Base-by-base conservation (phyloP, 1,140 invertebrate species). In the Wasmannia auropunctata region DNA sequence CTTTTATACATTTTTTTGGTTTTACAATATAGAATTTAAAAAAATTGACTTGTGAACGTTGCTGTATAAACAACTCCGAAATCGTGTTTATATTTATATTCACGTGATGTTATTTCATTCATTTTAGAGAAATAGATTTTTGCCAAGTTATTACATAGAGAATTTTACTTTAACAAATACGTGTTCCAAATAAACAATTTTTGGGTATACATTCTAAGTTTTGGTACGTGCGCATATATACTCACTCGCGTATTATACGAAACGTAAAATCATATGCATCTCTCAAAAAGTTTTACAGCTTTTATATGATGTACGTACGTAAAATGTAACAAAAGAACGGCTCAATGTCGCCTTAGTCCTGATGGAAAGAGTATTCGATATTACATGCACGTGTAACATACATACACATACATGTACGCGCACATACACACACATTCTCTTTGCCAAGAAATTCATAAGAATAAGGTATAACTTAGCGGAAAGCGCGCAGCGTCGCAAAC, bases 391-490 rank as follows among this genome's bases (percentile, higher is more conserved):
- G 37, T 25, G 37, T 81, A 43, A 43, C 49, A 34, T 62, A 63
- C 31, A 34, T 19, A 10, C 14, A 16, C 11, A 60, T 6, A 60
- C 14, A 60, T 14, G 2, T 3, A 34, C 31, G 34, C 19, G 5
- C 7, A 34, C 19, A 22, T 2, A 22, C 10, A 22, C n/a, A 22
- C 62, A 62, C 60, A 28, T 83, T 83, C 54, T 83, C 67, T 83
- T 83, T 83, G 79, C 67, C 79, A 56, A 54, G 54, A 83, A 83
- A 83, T 83, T 83, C 79, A 83, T 83, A 83, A 83, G 79, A 83
- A 83, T 83, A 83, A 83, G 79, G 79, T 83, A 83, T 83, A 83
- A 83, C 49, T 83, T 74, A 83, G 67, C 54, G 67, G 67, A 83
- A 74, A 83, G 67, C 67, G 51, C 37, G 51, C 79, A 37, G 79